Evolutionary conservation across 2,797 vertebrate species (phyloP).

Genomic region (Falco concolor): DNA sequence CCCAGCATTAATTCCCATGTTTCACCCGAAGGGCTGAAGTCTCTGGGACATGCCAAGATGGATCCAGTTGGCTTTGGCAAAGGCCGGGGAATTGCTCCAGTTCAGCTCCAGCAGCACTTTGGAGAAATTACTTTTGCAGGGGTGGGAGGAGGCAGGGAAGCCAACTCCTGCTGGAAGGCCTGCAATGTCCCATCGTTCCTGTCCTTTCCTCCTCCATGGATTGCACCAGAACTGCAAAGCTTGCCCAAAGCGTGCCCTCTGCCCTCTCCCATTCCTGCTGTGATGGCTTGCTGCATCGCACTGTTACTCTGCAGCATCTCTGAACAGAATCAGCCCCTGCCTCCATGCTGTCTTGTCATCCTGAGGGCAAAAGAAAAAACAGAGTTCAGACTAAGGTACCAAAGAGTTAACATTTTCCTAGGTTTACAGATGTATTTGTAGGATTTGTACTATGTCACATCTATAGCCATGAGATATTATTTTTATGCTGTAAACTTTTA

Average conservation of each 20-base stretch:
- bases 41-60: background rate
- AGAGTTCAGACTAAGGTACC: constrained; percentile 68
- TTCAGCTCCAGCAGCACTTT: background rate
- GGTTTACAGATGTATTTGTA: constrained; percentile 75
- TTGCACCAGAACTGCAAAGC: background rate
- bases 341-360: background rate
- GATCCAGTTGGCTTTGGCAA: background rate
- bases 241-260: background rate
- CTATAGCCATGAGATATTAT: constrained; percentile 71
- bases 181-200: background rate
- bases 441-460: constrained; percentile 68
- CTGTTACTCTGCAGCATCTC: background rate
- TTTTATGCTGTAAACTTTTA: constrained; percentile 74
- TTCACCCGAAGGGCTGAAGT: background rate
- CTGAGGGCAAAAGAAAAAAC: background rate
- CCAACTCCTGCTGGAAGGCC: background rate
- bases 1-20: background rate
- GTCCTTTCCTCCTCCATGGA: background rate
- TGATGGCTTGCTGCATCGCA: background rate
- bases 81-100: background rate
- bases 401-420: constrained; percentile 74
- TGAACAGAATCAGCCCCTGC: background rate
- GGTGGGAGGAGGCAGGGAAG: background rate
- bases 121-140: background rate
- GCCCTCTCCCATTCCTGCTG: background rate